phyloP scores from a whole-genome alignment of 1,140 invertebrate genomes.

The Dendroctonus valens region DNA sequence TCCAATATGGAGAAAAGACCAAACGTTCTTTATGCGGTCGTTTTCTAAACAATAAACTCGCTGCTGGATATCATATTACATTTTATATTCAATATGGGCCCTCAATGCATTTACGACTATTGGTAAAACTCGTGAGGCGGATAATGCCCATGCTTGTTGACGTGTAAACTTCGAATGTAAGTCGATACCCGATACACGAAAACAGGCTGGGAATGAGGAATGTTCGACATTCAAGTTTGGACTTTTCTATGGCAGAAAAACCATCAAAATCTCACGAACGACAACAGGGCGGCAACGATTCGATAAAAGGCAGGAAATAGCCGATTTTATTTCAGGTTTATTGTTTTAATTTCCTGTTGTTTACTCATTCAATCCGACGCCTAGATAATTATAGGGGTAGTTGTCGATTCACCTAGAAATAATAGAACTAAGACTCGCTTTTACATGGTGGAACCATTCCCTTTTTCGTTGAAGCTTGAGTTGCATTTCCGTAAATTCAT shows the following conservation, averaged over 20 bases:
- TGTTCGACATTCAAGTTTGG: not conserved
- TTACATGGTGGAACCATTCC: too few species aligned
- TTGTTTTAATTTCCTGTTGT: too few species aligned
- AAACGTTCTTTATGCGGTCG: constrained; percentile 15
- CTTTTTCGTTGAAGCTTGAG: too few species aligned
- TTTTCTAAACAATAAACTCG: constrained; percentile 17
- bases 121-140: constrained; percentile 4
- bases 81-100: constrained; percentile 14
- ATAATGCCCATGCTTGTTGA: not conserved
- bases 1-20: constrained; percentile 1
- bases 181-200: not conserved
- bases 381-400: too few species aligned
- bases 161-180: not conserved
- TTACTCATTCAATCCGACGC: too few species aligned
- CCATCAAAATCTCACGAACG: not conserved
- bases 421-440: too few species aligned
- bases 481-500: too few species aligned
- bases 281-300: not conserved
- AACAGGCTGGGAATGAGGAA: not conserved
- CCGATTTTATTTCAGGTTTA: too few species aligned
- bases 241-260: constrained; percentile 4
- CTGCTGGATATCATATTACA: constrained; percentile 11
- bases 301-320: too few species aligned
- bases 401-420: too few species aligned
- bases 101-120: constrained; percentile 7